These are phyloP conservation scores for Scaptomyza flava DNA, from an alignment of 2,888 invertebrate genomes.

Conservation along the genomic window DNA sequence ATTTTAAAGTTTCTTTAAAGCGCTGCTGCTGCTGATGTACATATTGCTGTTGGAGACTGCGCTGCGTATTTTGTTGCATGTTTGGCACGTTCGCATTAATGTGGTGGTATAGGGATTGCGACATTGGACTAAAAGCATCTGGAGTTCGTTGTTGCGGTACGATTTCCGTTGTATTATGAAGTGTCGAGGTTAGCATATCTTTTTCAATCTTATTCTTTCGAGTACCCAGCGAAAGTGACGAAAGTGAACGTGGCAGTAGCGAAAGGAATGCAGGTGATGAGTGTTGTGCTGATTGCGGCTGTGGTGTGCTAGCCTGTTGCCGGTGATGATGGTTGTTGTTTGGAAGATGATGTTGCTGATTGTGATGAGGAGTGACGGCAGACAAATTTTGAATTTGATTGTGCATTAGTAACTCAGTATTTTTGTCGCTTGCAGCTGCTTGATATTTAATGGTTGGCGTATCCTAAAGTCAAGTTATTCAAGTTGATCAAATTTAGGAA, in stretches of 20 bases:
- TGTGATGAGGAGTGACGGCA: constrained; percentile 69
- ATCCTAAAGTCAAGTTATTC: constrained; percentile 75
- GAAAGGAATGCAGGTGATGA: constrained; percentile 84
- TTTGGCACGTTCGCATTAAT: constrained; percentile 38
- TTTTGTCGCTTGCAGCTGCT: constrained; percentile 74
- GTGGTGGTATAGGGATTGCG: constrained; percentile 76
- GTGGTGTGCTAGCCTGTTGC: constrained; percentile 78
- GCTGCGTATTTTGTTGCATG: constrained; percentile 62
- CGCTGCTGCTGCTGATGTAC: constrained; percentile 70
- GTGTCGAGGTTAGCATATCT: constrained; percentile 81
- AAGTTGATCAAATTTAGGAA: constrained; percentile 33
- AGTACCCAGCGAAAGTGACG: constrained; percentile 84
- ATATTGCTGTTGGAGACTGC: constrained; percentile 55
- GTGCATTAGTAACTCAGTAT: constrained; percentile 77
- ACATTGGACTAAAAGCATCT: constrained; percentile 67
- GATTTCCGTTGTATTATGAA: constrained; percentile 81
- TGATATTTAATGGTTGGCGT: constrained; percentile 78
- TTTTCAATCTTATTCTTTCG: constrained; percentile 84
- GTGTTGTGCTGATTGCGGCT: constrained; percentile 67
- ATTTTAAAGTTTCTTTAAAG: constrained; percentile 75
- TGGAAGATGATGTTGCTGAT: constrained; percentile 47
- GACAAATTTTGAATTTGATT: constrained; percentile 80
- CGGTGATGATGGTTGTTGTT: constrained; percentile 67
- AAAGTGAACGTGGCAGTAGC: constrained; percentile 84
- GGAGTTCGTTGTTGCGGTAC: constrained; percentile 71